Conservation (phyloP, 2,113 vertebrate genomes). For the Indicator maculatus region DNA sequence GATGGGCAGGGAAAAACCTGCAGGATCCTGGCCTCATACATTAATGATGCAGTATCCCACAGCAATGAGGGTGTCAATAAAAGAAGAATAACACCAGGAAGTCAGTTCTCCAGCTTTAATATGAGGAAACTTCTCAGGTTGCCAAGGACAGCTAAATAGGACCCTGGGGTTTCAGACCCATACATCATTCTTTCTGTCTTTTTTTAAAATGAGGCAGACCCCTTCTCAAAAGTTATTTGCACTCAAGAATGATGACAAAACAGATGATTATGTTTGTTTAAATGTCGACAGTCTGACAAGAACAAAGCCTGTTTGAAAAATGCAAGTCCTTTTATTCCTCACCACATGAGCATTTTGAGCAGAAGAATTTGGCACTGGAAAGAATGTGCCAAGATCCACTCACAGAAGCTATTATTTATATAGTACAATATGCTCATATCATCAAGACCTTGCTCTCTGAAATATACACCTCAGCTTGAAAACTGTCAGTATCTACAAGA, state of each 20-base stretch:
- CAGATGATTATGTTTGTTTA: conserved; percentile 31
- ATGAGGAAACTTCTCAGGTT: neutral
- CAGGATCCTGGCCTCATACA: neutral
- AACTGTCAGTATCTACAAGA: conserved; percentile 40
- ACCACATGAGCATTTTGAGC: neutral
- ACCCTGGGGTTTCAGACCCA: neutral
- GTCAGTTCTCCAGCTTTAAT: neutral
- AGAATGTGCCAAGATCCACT: conserved; percentile 25
- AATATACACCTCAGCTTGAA: conserved; percentile 60
- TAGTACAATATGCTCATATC: conserved; percentile 53
- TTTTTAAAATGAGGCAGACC: neutral
- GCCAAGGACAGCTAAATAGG: neutral
- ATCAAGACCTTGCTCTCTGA: conserved; percentile 58
- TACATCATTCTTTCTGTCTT: neutral
- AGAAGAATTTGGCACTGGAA: conserved; percentile 31
- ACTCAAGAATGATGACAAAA: conserved; percentile 37
- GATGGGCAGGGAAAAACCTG: neutral
- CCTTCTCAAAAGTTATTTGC: conserved; percentile 20
- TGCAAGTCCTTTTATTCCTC: conserved; percentile 6
- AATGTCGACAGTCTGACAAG: conserved; percentile 41
- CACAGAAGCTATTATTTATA: conserved; percentile 61
- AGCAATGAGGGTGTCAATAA: neutral
- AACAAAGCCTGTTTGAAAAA: conserved; percentile 56
- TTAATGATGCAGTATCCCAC: neutral
- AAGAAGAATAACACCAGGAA: neutral